Evolutionary conservation across 2,888 invertebrate genomes (phyloP).

Genomic region (Cryptops parisi): DNA sequence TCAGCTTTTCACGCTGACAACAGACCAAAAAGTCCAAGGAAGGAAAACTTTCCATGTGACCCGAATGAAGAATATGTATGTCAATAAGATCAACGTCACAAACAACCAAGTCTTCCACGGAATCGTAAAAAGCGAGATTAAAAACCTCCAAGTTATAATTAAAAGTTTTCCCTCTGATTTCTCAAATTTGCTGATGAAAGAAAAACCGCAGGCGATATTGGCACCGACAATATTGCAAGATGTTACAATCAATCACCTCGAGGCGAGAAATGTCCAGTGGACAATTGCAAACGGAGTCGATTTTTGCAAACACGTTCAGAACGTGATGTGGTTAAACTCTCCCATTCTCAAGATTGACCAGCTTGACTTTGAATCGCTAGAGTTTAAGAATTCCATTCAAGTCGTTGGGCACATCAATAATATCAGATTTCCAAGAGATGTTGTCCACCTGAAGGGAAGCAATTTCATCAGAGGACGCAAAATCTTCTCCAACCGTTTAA

Average conservation of each 20-base stretch:
- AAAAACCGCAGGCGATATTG: neutral
- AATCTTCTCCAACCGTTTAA: neutral
- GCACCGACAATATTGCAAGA: neutral
- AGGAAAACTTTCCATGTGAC: neutral
- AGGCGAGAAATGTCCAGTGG: neutral
- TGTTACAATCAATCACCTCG: neutral
- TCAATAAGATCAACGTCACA: neutral
- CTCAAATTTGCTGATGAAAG: too few species aligned
- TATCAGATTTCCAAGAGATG: constrained; percentile 1
- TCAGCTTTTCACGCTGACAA: neutral
- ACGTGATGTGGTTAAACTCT: neutral
- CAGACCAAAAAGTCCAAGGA: neutral
- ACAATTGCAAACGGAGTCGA: neutral
- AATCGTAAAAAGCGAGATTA: neutral
- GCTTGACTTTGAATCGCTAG: neutral
- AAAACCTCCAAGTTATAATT: neutral
- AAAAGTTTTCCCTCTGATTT: too few species aligned
- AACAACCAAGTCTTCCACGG: neutral
- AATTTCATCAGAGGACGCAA: constrained; percentile 7
- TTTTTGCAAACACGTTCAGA: neutral
- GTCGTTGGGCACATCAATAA: constrained; percentile 5
- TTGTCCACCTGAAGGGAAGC: constrained; percentile 3
- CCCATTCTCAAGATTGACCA: neutral
- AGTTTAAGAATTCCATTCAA: neutral
- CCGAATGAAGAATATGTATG: neutral